Conservation (phyloP, 2,888 invertebrate species). For the Diarsia brunnea region DNA sequence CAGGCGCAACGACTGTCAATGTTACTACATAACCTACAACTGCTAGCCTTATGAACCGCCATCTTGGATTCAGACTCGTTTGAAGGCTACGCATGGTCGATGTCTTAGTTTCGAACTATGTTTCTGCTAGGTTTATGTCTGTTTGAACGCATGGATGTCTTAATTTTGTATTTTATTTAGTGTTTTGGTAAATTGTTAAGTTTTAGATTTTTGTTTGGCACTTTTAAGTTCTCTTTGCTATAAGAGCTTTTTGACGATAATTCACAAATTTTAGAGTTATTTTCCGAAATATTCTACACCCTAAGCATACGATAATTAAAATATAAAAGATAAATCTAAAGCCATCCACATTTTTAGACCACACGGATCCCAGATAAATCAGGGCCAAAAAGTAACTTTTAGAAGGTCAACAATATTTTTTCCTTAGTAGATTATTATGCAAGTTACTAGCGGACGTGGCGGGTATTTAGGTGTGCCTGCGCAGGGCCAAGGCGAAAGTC, state of each 20-base stretch:
- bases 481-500: conserved; percentile 74
- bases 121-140: conserved; percentile 52
- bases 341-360: neutral
- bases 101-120: conserved; percentile 64
- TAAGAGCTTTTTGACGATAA: neutral
- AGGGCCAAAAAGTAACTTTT: neutral
- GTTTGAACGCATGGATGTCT: conserved; percentile 14
- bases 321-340: too few relatives aligned
- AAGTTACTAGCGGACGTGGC: conserved; percentile 59
- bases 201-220: neutral
- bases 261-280: neutral
- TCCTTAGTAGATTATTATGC: conserved; percentile 50
- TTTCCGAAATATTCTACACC: neutral
- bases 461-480: conserved; percentile 62
- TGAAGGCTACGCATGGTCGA: conserved; percentile 74
- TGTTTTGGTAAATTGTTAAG: neutral
- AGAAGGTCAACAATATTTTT: conserved; percentile 24
- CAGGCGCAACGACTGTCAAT: conserved; percentile 82
- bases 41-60: conserved; percentile 73
- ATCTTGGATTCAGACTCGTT: conserved; percentile 78
- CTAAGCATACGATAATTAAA: too few relatives aligned
- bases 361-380: neutral
- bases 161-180: conserved; percentile 27
- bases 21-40: conserved; percentile 86
- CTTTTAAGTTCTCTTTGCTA: neutral